phyloP scores from a whole-genome alignment of 2,888 invertebrate species.

The Automeris io region DNA sequence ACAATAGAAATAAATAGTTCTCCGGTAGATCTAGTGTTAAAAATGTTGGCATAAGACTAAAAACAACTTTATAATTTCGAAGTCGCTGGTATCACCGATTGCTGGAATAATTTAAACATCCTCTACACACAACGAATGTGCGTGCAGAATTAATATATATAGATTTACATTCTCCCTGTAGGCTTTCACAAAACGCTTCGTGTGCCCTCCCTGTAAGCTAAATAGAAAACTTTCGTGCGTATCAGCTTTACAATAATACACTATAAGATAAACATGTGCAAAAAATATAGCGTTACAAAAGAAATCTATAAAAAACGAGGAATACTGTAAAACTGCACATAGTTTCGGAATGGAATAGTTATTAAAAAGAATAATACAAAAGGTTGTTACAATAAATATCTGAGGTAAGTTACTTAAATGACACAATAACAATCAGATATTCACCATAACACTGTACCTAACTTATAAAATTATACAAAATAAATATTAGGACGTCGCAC shows the following conservation, averaged over 20 bases:
- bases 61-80: no score
- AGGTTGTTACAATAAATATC: constrained; percentile 3
- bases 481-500: constrained; percentile 32
- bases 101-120: constrained; percentile 13
- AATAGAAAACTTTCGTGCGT: background rate
- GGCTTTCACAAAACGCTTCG: constrained; percentile 17
- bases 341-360: constrained; percentile 2
- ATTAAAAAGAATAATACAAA: background rate
- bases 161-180: constrained; percentile 19
- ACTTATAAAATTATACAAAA: constrained; percentile 34
- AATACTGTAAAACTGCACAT: constrained; percentile 8
- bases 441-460: constrained; percentile 13
- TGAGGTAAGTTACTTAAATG: constrained; percentile 1
- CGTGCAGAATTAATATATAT: constrained; percentile 18
- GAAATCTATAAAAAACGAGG: constrained; percentile 5
- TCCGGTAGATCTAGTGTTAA: no score
- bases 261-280: constrained; percentile 11
- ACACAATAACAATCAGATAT: constrained; percentile 9
- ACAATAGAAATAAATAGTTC: background rate
- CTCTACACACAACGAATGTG: constrained; percentile 23
- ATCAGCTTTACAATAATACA: background rate
- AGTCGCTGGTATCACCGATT: constrained; percentile 12
- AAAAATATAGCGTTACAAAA: constrained; percentile 17
- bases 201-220: constrained; percentile 14
- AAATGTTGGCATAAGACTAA: background rate